Conservation (phyloP, 2,113 vertebrate species). For the Abramis brama region DNA sequence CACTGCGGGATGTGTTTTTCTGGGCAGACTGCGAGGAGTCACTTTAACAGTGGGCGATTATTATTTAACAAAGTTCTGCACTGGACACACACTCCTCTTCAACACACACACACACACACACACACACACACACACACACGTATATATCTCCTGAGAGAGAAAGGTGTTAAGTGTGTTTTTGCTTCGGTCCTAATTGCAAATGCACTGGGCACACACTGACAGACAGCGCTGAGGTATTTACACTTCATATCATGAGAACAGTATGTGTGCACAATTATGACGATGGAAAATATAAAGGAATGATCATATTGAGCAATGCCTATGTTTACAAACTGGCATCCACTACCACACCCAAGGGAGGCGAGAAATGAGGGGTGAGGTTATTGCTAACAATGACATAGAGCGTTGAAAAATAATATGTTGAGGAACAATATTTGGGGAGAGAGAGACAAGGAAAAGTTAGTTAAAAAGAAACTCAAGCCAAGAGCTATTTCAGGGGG, state of each 20-base stretch:
- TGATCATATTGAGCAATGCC: conserved; percentile 55
- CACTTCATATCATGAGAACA: conserved; percentile 16
- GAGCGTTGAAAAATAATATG: conserved; percentile 55
- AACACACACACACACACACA: conserved; percentile 9
- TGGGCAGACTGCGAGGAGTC: conserved; percentile 65
- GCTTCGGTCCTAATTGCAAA: conserved; percentile 43
- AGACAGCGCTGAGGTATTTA: conserved; percentile 34
- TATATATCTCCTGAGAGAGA: conserved; percentile 39
- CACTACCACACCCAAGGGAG: conserved; percentile 51
- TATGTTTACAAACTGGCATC: conserved; percentile 59
- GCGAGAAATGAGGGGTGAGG: conserved; percentile 44
- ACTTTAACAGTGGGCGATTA: conserved; percentile 59
- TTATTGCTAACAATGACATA: conserved; percentile 58
- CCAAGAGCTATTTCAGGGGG: conserved; percentile 41
- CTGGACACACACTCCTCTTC: conserved; percentile 10
- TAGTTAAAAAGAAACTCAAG: conserved; percentile 43
- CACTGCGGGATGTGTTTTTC: conserved; percentile 59
- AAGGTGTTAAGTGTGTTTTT: conserved; percentile 62
- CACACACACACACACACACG: conserved; percentile 23
- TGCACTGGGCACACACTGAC: conserved; percentile 51
- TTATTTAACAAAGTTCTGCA: conserved; percentile 54
- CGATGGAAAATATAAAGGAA: conserved; percentile 47
- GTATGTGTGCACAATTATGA: conserved; percentile 44
- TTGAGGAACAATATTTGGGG: conserved; percentile 44
- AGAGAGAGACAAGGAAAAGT: conserved; percentile 17